Percentiles rank a stretch among this genome's conserved stretches.
Conservation (phyloP, 1,140 invertebrate genomes). For the Cyclargus thomasi region DNA sequence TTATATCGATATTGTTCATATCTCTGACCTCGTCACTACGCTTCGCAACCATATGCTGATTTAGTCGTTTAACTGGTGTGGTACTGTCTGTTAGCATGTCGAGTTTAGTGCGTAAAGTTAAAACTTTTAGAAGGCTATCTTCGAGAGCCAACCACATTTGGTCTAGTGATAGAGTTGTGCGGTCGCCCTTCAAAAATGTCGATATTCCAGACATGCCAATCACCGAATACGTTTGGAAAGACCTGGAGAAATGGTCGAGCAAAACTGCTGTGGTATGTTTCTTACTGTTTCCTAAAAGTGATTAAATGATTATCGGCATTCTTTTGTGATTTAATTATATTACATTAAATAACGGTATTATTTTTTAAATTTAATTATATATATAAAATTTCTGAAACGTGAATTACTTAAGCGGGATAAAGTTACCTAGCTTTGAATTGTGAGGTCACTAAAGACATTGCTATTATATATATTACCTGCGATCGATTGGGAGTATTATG, state of each 20-base stretch:
- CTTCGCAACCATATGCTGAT: background rate
- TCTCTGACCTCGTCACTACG: background rate
- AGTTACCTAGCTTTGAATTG: no score
- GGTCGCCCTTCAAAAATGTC: conserved; percentile 67
- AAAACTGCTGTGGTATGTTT: conserved; percentile 78
- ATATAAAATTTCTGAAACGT: no score
- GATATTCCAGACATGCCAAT: conserved; percentile 72
- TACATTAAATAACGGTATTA: no score
- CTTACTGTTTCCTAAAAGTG: background rate
- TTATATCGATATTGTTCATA: conserved; percentile 8
- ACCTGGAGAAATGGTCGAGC: conserved; percentile 76
- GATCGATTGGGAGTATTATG: no score
- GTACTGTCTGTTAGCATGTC: background rate
- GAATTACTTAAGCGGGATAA: no score
- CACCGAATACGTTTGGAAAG: conserved; percentile 77
- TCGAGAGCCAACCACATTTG: conserved; percentile 30
- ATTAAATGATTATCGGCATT: no score
- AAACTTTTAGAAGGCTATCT: background rate
- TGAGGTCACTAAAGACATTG: no score
- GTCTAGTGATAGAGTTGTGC: conserved; percentile 41
- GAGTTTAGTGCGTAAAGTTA: background rate
- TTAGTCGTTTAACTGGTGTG: background rate
- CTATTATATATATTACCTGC: no score
- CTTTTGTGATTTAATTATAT: no score
- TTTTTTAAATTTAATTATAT: no score